Evolutionary conservation across 92 coral and sea anemone species (phyloP).

Genomic region (Parazoanthus darwini): DNA sequence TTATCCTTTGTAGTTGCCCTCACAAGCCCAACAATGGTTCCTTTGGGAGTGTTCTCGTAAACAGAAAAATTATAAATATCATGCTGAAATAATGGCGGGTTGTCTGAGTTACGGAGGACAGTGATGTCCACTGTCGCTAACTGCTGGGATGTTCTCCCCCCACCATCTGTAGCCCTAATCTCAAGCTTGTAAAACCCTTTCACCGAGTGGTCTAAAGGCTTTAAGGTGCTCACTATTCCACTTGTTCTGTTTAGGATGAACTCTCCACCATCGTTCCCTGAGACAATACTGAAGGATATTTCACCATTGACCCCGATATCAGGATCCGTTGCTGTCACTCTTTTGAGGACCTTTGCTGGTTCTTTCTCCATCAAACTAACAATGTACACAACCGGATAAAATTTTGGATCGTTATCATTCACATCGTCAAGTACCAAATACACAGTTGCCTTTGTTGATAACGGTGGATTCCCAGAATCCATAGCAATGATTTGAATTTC

Average conservation of each 20-base stretch:
- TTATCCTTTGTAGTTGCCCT: constrained; percentile 72
- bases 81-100: constrained; percentile 79
- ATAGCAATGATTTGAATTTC: constrained; percentile 69
- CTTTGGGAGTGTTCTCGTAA: constrained; percentile 85
- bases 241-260: constrained; percentile 60
- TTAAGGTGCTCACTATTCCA: constrained; percentile 61
- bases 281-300: constrained; percentile 58
- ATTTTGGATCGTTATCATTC: constrained; percentile 88
- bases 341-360: constrained; percentile 59
- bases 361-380: constrained; percentile 64
- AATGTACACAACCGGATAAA: constrained; percentile 79
- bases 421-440: constrained; percentile 68
- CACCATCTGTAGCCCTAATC: constrained; percentile 80
- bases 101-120: constrained; percentile 74
- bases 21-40: constrained; percentile 85
- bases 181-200: constrained; percentile 68
- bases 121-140: constrained; percentile 81
- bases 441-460: constrained; percentile 76
- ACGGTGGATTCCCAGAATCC: constrained; percentile 81
- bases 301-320: constrained; percentile 75
- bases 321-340: constrained; percentile 83
- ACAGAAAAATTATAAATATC: constrained; percentile 73
- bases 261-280: constrained; percentile 55
- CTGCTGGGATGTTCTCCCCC: constrained; percentile 64
- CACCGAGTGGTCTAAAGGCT: constrained; percentile 56